Percentiles rank a stretch among this genome's conserved stretches.
phyloP scores from a whole-genome alignment of 2,888 invertebrate genomes.

The Neria commutata region DNA sequence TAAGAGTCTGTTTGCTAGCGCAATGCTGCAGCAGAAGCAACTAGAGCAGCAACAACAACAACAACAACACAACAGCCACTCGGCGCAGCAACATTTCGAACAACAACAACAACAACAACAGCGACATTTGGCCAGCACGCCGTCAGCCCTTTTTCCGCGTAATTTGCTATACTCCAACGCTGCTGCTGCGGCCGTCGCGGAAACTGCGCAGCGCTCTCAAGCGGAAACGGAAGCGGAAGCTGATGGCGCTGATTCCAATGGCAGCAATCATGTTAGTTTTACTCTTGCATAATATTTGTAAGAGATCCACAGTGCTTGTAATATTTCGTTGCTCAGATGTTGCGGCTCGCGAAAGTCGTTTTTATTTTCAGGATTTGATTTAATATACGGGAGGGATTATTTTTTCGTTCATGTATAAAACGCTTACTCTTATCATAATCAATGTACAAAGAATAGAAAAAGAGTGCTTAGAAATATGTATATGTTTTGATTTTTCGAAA shows the following conservation, averaged over 20 bases:
- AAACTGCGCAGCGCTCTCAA: slow-evolving; percentile 38
- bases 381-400: too few relatives aligned
- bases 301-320: too few relatives aligned
- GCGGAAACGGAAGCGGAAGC: slow-evolving; percentile 20
- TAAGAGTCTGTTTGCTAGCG: slow-evolving; percentile 77
- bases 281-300: too few relatives aligned
- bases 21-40: slow-evolving; percentile 66
- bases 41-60: slow-evolving; percentile 44
- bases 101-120: slow-evolving; percentile 45
- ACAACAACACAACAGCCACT: slow-evolving; percentile 22
- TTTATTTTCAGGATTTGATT: too few relatives aligned
- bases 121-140: slow-evolving; percentile 23
- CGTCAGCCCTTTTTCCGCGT: slow-evolving; percentile 53
- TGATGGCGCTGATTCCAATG: slow-evolving; percentile 18
- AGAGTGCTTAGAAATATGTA: too few relatives aligned
- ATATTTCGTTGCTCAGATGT: too few relatives aligned
- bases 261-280: slow-evolving; percentile 44
- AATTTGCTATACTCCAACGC: slow-evolving; percentile 66
- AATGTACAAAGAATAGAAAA: too few relatives aligned
- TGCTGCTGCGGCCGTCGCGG: slow-evolving; percentile 45
- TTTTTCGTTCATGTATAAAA: too few relatives aligned
- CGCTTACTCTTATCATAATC: too few relatives aligned
- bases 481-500: too few relatives aligned
- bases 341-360: too few relatives aligned
- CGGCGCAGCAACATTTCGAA: too few relatives aligned